Percentiles rank a stretch among this genome's conserved stretches.
Conservation (phyloP, 2,888 invertebrate species). For the Parnassius glacialis region DNA sequence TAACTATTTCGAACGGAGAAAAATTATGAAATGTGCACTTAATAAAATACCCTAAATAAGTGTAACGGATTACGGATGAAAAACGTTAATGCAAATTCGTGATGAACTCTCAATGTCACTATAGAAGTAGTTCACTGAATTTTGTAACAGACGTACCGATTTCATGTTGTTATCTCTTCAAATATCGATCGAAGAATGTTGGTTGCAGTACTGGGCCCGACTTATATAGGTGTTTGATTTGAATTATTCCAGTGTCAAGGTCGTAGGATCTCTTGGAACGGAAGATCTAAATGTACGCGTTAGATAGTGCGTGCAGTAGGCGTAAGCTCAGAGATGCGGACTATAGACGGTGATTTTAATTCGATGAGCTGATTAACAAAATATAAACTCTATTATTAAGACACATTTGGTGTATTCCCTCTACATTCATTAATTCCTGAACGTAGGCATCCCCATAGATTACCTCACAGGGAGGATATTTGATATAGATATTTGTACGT, state of each 20-base stretch:
- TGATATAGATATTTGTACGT: too few relatives aligned
- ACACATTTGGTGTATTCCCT: too few relatives aligned
- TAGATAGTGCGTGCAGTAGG: constrained; percentile 9
- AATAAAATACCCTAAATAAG: neutral
- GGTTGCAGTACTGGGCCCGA: constrained; percentile 38
- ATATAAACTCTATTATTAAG: too few relatives aligned
- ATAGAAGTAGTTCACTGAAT: constrained; percentile 7
- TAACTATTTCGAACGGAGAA: neutral
- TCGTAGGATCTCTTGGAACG: constrained; percentile 42
- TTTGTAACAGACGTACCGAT: constrained; percentile 57
- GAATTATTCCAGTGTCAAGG: constrained; percentile 60
- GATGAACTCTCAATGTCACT: constrained; percentile 7
- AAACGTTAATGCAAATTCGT: constrained; percentile 13
- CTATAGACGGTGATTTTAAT: too few relatives aligned
- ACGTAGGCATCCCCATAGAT: too few relatives aligned
- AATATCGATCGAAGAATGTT: constrained; percentile 59
- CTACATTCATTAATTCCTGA: too few relatives aligned
- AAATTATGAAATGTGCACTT: neutral
- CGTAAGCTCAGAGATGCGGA: constrained; percentile 11
- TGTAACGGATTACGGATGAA: neutral
- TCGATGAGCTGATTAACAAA: too few relatives aligned
- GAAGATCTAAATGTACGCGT: constrained; percentile 12
- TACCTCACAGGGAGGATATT: too few relatives aligned
- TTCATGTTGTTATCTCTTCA: constrained; percentile 64
- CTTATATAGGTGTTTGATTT: constrained; percentile 60